Evolutionary conservation across 2,113 vertebrate species (phyloP).

Genomic region (Xyrauchen texanus): DNA sequence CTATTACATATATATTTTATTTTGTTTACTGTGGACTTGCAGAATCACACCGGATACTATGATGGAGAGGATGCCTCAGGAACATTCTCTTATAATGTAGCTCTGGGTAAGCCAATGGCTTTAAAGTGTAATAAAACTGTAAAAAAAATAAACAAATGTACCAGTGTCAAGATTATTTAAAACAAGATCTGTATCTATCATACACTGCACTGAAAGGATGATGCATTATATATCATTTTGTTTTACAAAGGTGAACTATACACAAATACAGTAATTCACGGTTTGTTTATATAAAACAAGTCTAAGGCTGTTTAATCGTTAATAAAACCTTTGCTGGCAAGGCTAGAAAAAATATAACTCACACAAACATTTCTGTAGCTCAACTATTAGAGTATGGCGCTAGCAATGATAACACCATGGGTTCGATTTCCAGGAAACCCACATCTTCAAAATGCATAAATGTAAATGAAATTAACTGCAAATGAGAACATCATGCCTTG

Average conservation of each 20-base stretch:
- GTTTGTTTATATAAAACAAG: no score
- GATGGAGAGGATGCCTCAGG: constrained; percentile 47
- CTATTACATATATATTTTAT: constrained; percentile 69
- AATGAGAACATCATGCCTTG: no score
- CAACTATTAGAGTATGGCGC: no score
- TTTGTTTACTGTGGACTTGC: constrained; percentile 64
- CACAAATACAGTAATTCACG: no score
- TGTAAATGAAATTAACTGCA: no score
- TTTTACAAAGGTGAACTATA: not conserved
- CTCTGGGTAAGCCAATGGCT: constrained; percentile 8
- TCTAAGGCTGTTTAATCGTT: no score
- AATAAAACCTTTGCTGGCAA: no score
- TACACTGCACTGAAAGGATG: not conserved
- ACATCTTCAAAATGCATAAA: no score
- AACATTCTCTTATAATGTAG: constrained; percentile 26
- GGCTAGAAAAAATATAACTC: no score
- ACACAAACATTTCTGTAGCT: no score
- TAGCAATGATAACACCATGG: no score
- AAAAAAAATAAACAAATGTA: constrained; percentile 21
- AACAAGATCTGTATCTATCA: not conserved
- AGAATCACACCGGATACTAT: constrained; percentile 40
- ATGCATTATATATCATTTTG: not conserved
- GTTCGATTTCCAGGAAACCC: no score
- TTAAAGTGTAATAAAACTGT: constrained; percentile 15
- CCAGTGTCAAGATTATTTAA: constrained; percentile 14